Base-by-base conservation (phyloP, 2,797 vertebrate genomes). In the Melanotaenia pygmaea region DNA sequence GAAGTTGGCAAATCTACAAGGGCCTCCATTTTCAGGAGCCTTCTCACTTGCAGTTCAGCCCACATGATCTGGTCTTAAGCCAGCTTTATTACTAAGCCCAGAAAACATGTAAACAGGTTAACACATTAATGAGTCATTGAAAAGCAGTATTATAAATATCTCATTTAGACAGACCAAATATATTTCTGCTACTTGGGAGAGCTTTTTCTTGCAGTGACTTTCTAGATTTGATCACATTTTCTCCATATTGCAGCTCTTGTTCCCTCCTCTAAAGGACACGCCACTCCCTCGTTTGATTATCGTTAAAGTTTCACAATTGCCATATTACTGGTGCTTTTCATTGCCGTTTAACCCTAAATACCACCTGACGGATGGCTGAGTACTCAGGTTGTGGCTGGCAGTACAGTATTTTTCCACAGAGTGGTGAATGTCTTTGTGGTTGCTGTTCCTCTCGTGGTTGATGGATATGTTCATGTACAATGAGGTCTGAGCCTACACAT, bases 401-500 rank as follows among this genome's bases (percentile, higher is more conserved):
- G 54, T 81, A 70, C 74, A 83, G 87, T 88, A 66, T 74, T 92
- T 92, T 90, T 90, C 87, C 89, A 90, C 14, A 40, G 72, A 51
- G 74, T 28, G 4, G 71, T 65, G 80, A 85, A 75, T 20, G 78
- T 86, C 86, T 91, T 87, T 91, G 84, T 86, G 83, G 86, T 68
- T 57, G 77, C 88, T 81, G 84, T 90, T 81, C 78, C 69, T 80
- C 70, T 79, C 30, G 0, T 63, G 73, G 71, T 84, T 91, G 90
- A 92, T 88, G 83, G 90, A 91, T 90, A 78, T 12, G 50, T 74
- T 75, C 38, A 2, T 64, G 78, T 64, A 88, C 86, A 90, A 90
- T 80, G 81, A 88, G 90, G 82, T 81, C 83, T 82, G 85, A 85
- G 88, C 87, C 86, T 85, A 81, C 65, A 88, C 90, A 90, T 77